Evolutionary conservation across 2,888 invertebrate genomes (phyloP), one percentile per base, ranked within the genome.

Genomic region (Craniophora ligustri): DNA sequence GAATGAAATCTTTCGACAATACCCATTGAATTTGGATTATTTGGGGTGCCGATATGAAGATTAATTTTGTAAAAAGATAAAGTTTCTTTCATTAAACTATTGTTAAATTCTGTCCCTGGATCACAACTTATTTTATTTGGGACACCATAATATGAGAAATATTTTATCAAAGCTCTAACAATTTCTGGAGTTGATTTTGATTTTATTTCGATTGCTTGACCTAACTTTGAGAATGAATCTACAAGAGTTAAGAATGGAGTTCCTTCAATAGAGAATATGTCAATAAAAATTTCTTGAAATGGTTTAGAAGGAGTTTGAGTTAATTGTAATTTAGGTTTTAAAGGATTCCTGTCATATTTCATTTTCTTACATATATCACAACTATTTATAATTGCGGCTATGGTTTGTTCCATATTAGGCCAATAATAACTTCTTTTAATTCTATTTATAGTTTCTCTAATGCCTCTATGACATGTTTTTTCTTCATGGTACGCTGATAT

Each of bases 261-360:
- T 21, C 21, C 21, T 21, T 67, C 61, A 7, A 69, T 67, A 1
- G 18, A 26, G n/a, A 72, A 64, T 19, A 65, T 5, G 23, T 69
- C 72, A 0, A 72, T 74, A 18, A 74, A 76, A 5, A 72, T 3
- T 67, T 79, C 71, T 16, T 72, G 49, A 34, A 76, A 74, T 0
- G 75, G 74, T 39, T 40, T 63, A 5, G 15, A 32, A 14, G 65
- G 67, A 1, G 75, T 74, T 40, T 76, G 74, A 0, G 76, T 72
- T 18, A 76, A 40, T 26, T 74, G 59, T 16, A 75, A 13, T 8
- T 32, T 3, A 0, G 75, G 73, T 51, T 76, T 75, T 2, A 76
- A 15, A 0, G 76, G 75, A 21, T 44, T 31, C 5, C 44, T 44
- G n/a, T 50, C 50, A 13, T 50, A 50, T 13, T 50, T 50, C 42